These are phyloP conservation scores for Phocides pigmalion DNA, from an alignment of 1,140 invertebrate species.

Conservation along the genomic window DNA sequence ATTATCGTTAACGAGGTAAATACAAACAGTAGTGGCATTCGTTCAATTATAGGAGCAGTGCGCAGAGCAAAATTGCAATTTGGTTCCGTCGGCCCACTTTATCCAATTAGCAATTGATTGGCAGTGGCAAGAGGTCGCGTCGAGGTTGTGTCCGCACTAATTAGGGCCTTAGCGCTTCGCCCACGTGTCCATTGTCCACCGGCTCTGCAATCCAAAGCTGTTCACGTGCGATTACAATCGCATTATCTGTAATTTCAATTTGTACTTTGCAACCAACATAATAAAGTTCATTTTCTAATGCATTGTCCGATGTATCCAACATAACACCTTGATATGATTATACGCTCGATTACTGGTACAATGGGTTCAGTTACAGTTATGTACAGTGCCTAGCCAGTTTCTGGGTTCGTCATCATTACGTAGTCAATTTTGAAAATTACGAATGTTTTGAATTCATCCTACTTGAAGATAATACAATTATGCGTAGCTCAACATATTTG, in stretches of 20 bases:
- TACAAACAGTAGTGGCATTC: conserved; percentile 10
- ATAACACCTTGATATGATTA: conserved; percentile 20
- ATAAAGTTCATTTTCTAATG: conserved; percentile 1
- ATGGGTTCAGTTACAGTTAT: conserved; percentile 10
- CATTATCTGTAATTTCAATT: background rate
- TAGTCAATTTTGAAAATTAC: background rate
- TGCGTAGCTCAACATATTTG: no score
- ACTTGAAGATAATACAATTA: no score
- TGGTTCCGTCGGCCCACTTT: conserved; percentile 65
- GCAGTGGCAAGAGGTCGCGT: conserved; percentile 71
- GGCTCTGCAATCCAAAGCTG: conserved; percentile 37
- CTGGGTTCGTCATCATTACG: background rate
- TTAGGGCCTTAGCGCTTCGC: conserved; percentile 68
- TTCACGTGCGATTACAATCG: conserved; percentile 38
- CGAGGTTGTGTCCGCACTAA: conserved; percentile 71
- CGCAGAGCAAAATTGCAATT: conserved; percentile 62
- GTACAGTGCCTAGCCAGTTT: background rate
- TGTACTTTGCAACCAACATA: background rate
- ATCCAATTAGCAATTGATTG: conserved; percentile 78
- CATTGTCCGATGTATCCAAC: background rate
- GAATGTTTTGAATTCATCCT: background rate
- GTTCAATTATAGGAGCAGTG: conserved; percentile 35
- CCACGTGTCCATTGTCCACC: conserved; percentile 60
- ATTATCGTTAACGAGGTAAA: conserved; percentile 27
- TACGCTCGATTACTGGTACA: conserved; percentile 18